These are phyloP conservation scores for Lochmaea crataegi DNA, from an alignment of 2,888 invertebrate genomes.

Conservation along the genomic window DNA sequence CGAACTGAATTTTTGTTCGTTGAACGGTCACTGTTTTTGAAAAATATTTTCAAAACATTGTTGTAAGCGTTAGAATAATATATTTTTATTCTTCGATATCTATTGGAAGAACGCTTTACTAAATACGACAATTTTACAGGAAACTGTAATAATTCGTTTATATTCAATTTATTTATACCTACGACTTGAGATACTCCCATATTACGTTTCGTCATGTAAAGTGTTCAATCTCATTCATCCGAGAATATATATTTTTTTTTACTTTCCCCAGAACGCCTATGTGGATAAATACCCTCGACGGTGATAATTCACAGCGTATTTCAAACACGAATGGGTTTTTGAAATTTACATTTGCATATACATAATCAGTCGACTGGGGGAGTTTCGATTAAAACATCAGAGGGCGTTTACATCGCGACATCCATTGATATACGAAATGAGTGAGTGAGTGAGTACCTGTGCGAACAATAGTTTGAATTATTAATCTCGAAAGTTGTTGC, in stretches of 20 bases:
- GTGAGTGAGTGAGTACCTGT: neutral
- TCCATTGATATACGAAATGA: neutral
- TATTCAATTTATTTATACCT: too few species aligned
- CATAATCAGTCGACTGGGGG: conserved; percentile 8
- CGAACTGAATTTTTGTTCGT: too few species aligned
- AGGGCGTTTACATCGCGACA: neutral
- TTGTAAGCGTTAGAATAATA: too few species aligned
- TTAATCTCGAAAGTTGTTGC: neutral
- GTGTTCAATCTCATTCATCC: neutral
- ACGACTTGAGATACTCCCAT: neutral
- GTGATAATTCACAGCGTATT: conserved; percentile 23
- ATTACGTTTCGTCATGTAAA: neutral
- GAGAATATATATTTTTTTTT: neutral
- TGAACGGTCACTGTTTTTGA: too few species aligned
- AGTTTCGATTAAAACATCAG: conserved; percentile 13
- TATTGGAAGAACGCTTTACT: too few species aligned
- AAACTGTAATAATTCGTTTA: too few species aligned
- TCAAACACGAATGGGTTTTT: conserved; percentile 17
- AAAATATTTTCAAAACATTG: too few species aligned
- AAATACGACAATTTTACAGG: too few species aligned
- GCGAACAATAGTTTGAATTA: neutral
- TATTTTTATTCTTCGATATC: too few species aligned
- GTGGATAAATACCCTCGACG: conserved; percentile 17
- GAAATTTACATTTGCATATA: conserved; percentile 13
- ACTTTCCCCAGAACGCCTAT: neutral